Evolutionary conservation across 2,888 invertebrate species (phyloP), one percentile per base, ranked within the genome.

Genomic region (Itoplectis maculator): DNA sequence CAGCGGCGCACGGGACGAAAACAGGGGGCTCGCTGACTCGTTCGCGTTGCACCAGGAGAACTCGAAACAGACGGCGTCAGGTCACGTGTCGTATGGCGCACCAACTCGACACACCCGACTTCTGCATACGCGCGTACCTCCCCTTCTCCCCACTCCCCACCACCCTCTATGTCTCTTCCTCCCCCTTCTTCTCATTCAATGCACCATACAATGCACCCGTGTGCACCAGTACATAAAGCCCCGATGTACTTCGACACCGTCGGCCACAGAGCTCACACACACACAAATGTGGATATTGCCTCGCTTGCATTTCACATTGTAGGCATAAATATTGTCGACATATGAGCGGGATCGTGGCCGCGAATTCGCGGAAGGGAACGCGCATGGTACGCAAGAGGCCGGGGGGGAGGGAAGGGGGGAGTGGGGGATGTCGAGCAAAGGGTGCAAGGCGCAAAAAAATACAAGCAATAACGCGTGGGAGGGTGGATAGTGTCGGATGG

Each of bases 251-350:
- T 37, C 18, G 15, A 35, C 8, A 37, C 13, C n/a, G n/a, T n/a
- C 37, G 35, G 23, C 20, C 23, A 11, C 6, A 37, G 11, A 18
- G 18, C 51, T 35, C 13, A n/a, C 45, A 51, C 51, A 20, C 15
- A 13, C 66, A 13, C 47, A 20, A 59, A n/a, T n/a, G n/a, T n/a
- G n/a, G 15, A 59, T 54, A 20, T 59, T 72, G 42, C 40, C 29
- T 13, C 8, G 42, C 29, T 29, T 45, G 59, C 20, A 51, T 79
- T 68, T 59, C 45, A 23, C 66, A 61, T 42, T 61, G 66, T 40
- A 59, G 59, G 73, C 59, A 73, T 73, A 73, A 79, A 68, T 59
- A 79, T 73, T 66, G 68, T 29, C 13, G 73, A 45, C 42, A 51
- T 59, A 29, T 37, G 68, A 68, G 51, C 61, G 51, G 8, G 29